Evolutionary conservation across 2,113 vertebrate genomes (phyloP), one percentile per base, ranked within the genome.

Genomic region (Mystacornis crossleyi): DNA sequence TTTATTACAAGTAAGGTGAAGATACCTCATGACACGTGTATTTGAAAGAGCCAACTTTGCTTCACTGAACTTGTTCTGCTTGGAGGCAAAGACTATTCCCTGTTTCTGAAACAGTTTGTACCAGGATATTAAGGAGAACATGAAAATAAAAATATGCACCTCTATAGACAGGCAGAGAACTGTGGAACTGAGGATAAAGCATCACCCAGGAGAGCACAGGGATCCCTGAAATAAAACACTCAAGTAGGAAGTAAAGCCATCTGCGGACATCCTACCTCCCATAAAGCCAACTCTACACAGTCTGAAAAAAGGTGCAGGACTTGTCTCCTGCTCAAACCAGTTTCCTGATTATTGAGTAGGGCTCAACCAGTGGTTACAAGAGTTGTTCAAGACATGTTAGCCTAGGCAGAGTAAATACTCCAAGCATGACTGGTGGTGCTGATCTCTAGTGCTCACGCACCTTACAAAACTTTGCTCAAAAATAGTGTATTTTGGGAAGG

Each of bases 1-100:
- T 51, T 80, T 86, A 57, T 67, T 70, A 65, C 43, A 82, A 70
- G 64, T 26, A 81, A 90, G 69, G 80, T 47, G 61, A 73, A 84
- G 40, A n/a, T 18, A 71, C 50, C 9, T 23, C 43, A 26, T 6
- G 67, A 36, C 10, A 28, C 19, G 29, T 21, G 43, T 28, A 25
- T 77, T 94, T 79, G 42, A 61, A 94, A 64, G 19, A 85, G 9
- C 1, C 45, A 43, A 7, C 54, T 70, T 90, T 86, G 47, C 64
- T 82, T 75, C 72, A 38, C 28, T 79, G 51, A 92, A 62, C 34
- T 69, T 21, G 53, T 79, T 80, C 74, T 55, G 13, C 47, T 84
- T 57, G 17, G 70, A 87, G 34, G 54, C 11, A 89, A 79, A 66
- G 42, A 45, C 26, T 33, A 8, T 86, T 75, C n/a, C 16, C 74